A percentile compares a stretch with the other conserved stretches of the same genome.
These are phyloP conservation scores for Eretmocerus hayati DNA, from an alignment of 2,888 invertebrate genomes.

Conservation along the genomic window DNA sequence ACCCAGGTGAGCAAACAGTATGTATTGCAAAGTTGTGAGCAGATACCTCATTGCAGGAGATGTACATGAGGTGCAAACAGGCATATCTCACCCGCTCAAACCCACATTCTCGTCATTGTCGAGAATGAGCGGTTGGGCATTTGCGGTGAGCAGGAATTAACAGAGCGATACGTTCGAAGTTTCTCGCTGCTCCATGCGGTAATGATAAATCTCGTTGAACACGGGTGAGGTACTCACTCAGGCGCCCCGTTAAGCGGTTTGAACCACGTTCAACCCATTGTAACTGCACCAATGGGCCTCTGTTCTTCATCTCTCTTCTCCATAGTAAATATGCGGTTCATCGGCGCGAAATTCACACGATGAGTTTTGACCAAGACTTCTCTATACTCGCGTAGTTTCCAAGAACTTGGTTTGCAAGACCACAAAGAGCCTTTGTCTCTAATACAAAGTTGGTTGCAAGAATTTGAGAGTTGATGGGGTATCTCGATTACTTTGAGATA, in stretches of 20 bases:
- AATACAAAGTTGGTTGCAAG: too few species aligned
- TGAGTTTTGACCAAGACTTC: too few species aligned
- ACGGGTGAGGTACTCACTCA: background rate
- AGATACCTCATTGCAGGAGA: background rate
- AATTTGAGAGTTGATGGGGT: too few species aligned
- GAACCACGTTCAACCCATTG: background rate
- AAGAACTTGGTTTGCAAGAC: too few species aligned
- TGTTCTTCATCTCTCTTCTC: too few species aligned
- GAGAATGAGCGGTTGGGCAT: slow-evolving; percentile 19
- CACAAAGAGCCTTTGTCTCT: too few species aligned
- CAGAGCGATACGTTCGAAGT: slow-evolving; percentile 29
- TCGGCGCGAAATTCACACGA: slow-evolving; percentile 25
- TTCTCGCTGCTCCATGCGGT: slow-evolving; percentile 23
- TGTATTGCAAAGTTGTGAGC: too few species aligned
- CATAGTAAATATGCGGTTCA: too few species aligned
- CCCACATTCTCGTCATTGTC: slow-evolving; percentile 7
- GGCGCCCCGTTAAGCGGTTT: slow-evolving; percentile 12
- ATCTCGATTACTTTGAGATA: too few species aligned
- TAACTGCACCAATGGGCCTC: too few species aligned
- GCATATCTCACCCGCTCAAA: slow-evolving; percentile 5
- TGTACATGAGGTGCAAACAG: slow-evolving; percentile 15
- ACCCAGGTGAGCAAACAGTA: too few species aligned
- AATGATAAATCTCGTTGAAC: slow-evolving; percentile 38
- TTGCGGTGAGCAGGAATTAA: slow-evolving; percentile 22
- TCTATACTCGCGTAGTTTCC: too few species aligned